Percentiles rank a stretch among this genome's conserved stretches.
Conservation (phyloP, 2,888 invertebrate species). For the Ellobium chinense region DNA sequence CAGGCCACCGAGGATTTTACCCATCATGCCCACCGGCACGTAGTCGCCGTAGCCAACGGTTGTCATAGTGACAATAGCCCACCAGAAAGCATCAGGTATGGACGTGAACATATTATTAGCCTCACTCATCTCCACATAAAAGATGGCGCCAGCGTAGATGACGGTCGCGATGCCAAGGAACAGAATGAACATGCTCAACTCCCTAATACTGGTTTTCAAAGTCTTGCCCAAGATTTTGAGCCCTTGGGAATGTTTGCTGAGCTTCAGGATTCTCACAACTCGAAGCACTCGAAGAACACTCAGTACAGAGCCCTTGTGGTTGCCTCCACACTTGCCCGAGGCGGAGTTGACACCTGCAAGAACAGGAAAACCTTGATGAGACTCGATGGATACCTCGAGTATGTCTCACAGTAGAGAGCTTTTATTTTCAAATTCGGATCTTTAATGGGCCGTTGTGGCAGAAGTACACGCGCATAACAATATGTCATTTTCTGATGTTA, state of each 20-base stretch:
- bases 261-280: conserved; percentile 75
- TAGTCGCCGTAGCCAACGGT: conserved; percentile 78
- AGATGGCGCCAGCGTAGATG: conserved; percentile 76
- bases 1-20: conserved; percentile 79
- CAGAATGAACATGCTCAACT: conserved; percentile 75
- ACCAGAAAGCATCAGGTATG: conserved; percentile 78
- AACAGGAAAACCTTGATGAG: too few relatives aligned
- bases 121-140: conserved; percentile 74
- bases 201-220: conserved; percentile 72
- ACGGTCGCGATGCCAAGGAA: conserved; percentile 77
- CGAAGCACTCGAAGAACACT: conserved; percentile 72
- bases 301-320: conserved; percentile 64
- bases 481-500: too few relatives aligned
- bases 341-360: conserved; percentile 59
- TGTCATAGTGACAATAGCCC: conserved; percentile 77
- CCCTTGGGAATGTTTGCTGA: conserved; percentile 77
- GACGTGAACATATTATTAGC: conserved; percentile 68
- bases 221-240: conserved; percentile 76
- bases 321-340: conserved; percentile 59
- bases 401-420: too few relatives aligned
- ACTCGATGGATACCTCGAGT: too few relatives aligned
- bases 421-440: too few relatives aligned
- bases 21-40: conserved; percentile 76
- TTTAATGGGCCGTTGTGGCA: too few relatives aligned
- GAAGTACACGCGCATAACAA: too few relatives aligned